Conservation (phyloP, 2,797 vertebrate genomes). For the Synanceia verrucosa region DNA sequence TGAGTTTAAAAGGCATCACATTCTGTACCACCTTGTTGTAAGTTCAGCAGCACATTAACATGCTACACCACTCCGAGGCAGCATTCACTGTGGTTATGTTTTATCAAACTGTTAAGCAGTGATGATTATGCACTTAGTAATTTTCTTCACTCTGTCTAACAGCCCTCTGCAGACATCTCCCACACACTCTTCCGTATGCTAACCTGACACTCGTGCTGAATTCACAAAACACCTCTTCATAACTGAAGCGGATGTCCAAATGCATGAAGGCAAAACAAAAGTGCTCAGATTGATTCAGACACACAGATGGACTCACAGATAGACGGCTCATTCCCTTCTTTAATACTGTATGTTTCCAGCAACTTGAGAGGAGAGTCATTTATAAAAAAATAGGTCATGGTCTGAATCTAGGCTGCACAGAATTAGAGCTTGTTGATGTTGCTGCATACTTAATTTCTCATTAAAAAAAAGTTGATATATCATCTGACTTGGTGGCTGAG, state of each 20-base stretch:
- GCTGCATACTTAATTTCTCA: background rate
- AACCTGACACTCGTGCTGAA: constrained; percentile 47
- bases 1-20: background rate
- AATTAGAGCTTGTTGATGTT: constrained; percentile 2
- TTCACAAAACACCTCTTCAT: constrained; percentile 62
- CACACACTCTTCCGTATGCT: constrained; percentile 52
- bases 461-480: background rate
- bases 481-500: background rate
- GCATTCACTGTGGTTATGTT: constrained; percentile 24
- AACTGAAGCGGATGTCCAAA: constrained; percentile 21
- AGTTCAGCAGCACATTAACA: constrained; percentile 20
- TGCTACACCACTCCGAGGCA: constrained; percentile 18
- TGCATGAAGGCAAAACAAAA: constrained; percentile 28
- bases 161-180: constrained; percentile 58
- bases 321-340: background rate
- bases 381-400: constrained; percentile 24
- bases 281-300: constrained; percentile 2
- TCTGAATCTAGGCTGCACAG: constrained; percentile 7
- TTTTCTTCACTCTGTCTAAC: constrained; percentile 46
- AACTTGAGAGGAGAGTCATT: constrained; percentile 10
- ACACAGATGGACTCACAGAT: constrained; percentile 1
- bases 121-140: constrained; percentile 57
- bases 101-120: constrained; percentile 44
- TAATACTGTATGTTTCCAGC: background rate
- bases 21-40: background rate